These are phyloP conservation scores for Noctilio leporinus DNA, from an alignment of 2,113 vertebrate genomes.

Conservation along the genomic window DNA sequence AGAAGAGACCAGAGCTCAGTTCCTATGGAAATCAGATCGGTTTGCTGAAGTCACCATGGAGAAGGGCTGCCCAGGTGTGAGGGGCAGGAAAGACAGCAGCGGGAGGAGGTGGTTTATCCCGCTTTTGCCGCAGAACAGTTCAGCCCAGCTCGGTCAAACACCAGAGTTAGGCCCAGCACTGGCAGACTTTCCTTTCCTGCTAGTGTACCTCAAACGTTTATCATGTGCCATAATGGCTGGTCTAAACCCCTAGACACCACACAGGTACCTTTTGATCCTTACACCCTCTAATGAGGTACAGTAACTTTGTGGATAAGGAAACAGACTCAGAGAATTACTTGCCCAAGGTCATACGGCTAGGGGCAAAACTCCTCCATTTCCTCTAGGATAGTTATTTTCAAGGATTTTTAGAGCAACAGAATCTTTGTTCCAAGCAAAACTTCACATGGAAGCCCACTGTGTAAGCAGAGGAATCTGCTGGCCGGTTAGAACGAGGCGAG, in stretches of 20 bases:
- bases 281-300: neutral
- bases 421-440: neutral
- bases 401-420: conserved; percentile 6
- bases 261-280: neutral
- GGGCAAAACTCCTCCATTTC: neutral
- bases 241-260: neutral
- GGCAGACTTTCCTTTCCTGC: neutral
- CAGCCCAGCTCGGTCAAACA: neutral
- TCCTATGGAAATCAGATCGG: neutral
- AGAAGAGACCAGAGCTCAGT: neutral
- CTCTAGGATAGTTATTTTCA: neutral
- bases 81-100: neutral
- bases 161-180: too few relatives aligned
- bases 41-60: neutral
- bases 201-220: neutral
- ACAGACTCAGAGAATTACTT: neutral
- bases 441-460: neutral
- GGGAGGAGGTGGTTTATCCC: neutral
- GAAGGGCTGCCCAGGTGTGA: neutral
- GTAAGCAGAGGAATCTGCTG: neutral
- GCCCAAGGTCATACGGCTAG: neutral
- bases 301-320: neutral
- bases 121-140: neutral
- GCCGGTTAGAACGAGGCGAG: neutral
- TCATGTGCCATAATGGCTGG: neutral